These are phyloP conservation scores for Sebastes nivosus DNA, from an alignment of 2,797 vertebrate species.

Conservation along the genomic window DNA sequence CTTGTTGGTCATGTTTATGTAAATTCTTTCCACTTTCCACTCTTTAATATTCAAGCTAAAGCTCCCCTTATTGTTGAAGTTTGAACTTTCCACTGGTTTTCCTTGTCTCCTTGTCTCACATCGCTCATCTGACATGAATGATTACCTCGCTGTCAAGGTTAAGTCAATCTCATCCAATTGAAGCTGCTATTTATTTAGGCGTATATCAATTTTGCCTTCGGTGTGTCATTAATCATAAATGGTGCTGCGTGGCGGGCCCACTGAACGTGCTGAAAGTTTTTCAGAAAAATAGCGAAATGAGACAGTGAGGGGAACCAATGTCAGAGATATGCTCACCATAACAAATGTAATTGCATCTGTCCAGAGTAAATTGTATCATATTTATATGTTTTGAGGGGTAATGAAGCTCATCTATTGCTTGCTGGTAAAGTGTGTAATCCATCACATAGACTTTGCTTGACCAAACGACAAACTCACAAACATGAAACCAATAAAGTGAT, in stretches of 20 bases:
- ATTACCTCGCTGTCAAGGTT: constrained; percentile 10
- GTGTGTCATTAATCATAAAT: constrained; percentile 50
- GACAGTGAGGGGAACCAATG: neutral
- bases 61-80: neutral
- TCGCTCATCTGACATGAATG: constrained; percentile 24
- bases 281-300: constrained; percentile 4
- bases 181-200: constrained; percentile 37
- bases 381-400: neutral
- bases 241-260: neutral
- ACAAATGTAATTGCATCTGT: neutral
- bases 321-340: neutral
- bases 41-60: neutral
- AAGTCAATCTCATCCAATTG: constrained; percentile 32
- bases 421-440: neutral
- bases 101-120: neutral
- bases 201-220: constrained; percentile 38
- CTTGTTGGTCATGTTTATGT: neutral
- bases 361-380: neutral
- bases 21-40: neutral
- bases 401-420: neutral
- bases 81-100: neutral
- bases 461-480: neutral
- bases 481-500: neutral
- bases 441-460: neutral
- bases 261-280: constrained; percentile 2